Evolutionary conservation across 2,113 vertebrate species (phyloP).

Genomic region (Muntiacus muntjak): DNA sequence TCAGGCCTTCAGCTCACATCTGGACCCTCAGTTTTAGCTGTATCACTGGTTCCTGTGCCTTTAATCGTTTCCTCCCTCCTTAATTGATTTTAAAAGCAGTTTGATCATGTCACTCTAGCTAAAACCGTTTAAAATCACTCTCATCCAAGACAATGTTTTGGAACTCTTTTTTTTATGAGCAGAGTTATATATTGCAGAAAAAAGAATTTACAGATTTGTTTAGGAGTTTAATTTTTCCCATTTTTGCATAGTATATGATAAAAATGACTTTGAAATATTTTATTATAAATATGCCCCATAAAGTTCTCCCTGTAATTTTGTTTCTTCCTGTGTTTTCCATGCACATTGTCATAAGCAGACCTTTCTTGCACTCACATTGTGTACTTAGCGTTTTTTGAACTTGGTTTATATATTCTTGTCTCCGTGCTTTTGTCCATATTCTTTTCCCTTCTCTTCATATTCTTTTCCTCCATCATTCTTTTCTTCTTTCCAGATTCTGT

Average conservation of each 20-base stretch:
- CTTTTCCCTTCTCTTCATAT: not conserved
- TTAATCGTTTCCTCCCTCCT: not conserved
- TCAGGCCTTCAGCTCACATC: not conserved
- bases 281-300: not conserved
- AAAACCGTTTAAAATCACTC: constrained; percentile 4
- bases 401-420: not conserved
- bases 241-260: not conserved
- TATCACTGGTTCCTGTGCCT: not conserved
- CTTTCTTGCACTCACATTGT: not conserved
- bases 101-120: not conserved
- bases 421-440: not conserved
- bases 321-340: not conserved
- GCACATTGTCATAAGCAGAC: not conserved
- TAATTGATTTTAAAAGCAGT: constrained; percentile 22
- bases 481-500: not conserved
- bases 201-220: not conserved
- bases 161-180: not conserved
- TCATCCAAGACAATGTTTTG: not conserved
- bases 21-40: not conserved
- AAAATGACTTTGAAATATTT: not conserved
- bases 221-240: not conserved
- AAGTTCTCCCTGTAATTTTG: not conserved
- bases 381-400: not conserved
- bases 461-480: not conserved
- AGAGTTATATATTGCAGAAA: not conserved